Evolutionary conservation across 2,888 invertebrate species (phyloP).

Genomic region (Drosophila picticornis): DNA sequence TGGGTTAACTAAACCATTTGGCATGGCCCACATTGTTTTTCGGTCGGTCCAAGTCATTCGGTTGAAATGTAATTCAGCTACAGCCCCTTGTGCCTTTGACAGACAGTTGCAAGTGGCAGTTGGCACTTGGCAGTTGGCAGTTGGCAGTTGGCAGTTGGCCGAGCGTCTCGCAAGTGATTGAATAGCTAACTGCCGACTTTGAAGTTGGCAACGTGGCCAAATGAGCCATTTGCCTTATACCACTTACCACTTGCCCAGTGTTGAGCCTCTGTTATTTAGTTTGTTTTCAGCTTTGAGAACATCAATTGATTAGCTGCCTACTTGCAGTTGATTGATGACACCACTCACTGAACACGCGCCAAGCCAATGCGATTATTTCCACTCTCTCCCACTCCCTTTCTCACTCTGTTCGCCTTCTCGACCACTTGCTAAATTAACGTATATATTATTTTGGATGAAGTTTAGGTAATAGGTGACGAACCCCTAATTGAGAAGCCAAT

Average conservation of each 20-base stretch:
- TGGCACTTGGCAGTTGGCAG: conserved; percentile 16
- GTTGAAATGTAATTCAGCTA: conserved; percentile 30
- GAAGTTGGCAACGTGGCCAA: conserved; percentile 14
- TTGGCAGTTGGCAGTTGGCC: conserved; percentile 19
- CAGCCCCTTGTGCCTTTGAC: conserved; percentile 18
- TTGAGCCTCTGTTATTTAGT: conserved; percentile 9
- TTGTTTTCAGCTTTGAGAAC: conserved; percentile 31
- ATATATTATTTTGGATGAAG: not conserved
- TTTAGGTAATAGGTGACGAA: not conserved
- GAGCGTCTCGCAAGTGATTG: conserved; percentile 33
- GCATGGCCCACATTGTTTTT: conserved; percentile 31
- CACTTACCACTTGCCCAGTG: conserved; percentile 14
- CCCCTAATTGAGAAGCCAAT: conserved; percentile 1
- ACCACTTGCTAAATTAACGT: not conserved
- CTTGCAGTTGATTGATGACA: conserved; percentile 51
- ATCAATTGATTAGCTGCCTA: conserved; percentile 56
- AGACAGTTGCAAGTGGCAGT: conserved; percentile 40
- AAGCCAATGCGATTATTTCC: conserved; percentile 23
- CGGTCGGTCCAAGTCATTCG: conserved; percentile 20
- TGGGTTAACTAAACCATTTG: conserved; percentile 18
- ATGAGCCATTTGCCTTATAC: not conserved
- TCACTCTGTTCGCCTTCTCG: not conserved
- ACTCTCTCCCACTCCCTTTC: not conserved
- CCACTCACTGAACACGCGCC: not conserved
- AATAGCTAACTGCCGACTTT: conserved; percentile 21